Conservation (phyloP, 2,113 vertebrate genomes). For the Chaenocephalus aceratus region DNA sequence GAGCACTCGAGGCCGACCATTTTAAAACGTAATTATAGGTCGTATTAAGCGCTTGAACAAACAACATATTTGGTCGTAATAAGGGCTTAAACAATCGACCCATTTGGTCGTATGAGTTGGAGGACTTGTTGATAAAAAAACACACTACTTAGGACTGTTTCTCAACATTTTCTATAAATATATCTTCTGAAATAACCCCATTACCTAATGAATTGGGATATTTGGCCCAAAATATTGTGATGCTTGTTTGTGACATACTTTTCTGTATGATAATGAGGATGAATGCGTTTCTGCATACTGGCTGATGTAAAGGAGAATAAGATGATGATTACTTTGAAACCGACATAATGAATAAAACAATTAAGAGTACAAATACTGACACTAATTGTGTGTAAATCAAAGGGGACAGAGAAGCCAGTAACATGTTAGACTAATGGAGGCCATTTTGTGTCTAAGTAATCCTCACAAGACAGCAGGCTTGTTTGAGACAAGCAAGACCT, state of each 20-base stretch:
- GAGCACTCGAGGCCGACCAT: too few species aligned
- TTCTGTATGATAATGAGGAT: conserved; percentile 22
- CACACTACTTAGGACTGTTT: background rate
- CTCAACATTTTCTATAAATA: background rate
- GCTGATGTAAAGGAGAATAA: background rate
- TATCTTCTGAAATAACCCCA: background rate
- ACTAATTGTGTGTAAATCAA: conserved; percentile 19
- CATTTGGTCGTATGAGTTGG: too few species aligned
- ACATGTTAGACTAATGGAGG: conserved; percentile 36
- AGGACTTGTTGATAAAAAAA: background rate
- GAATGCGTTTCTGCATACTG: conserved; percentile 20
- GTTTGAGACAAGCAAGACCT: too few species aligned
- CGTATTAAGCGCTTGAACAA: too few species aligned
- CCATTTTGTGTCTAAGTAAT: conserved; percentile 43
- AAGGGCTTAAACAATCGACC: too few species aligned
- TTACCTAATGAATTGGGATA: background rate
- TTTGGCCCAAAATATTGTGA: background rate
- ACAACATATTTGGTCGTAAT: too few species aligned
- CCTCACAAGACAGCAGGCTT: conserved; percentile 23
- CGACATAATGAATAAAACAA: too few species aligned
- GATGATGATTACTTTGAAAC: background rate
- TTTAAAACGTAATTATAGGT: too few species aligned
- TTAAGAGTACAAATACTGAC: background rate
- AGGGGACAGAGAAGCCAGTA: conserved; percentile 14
- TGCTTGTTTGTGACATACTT: background rate